phyloP scores from a whole-genome alignment of 2,113 vertebrate genomes.

The Marmota monax region DNA sequence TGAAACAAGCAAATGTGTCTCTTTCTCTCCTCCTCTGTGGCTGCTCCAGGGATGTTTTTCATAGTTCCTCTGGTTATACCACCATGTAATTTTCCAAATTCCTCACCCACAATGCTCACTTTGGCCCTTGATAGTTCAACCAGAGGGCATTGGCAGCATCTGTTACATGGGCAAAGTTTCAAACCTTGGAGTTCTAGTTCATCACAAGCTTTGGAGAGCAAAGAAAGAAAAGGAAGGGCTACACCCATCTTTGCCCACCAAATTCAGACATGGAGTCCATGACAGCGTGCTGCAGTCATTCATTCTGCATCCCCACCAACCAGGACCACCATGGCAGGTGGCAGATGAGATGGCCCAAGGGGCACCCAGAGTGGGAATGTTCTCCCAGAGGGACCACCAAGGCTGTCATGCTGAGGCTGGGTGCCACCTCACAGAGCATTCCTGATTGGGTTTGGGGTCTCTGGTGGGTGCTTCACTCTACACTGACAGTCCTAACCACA shows the following conservation, averaged over 20 bases:
- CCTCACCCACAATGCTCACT: background rate
- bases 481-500: background rate
- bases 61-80: background rate
- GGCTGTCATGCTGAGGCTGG: background rate
- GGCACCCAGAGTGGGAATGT: accelerated
- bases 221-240: background rate
- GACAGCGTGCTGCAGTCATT: too few relatives aligned
- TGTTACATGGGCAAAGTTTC: background rate
- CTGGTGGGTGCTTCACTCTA: background rate
- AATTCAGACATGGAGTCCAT: background rate
- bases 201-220: background rate
- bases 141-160: background rate
- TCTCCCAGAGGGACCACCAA: too few relatives aligned
- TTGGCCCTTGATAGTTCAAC: background rate
- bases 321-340: background rate
- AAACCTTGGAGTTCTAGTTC: background rate
- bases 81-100: background rate
- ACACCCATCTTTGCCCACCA: too few relatives aligned
- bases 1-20: background rate
- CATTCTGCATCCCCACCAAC: background rate
- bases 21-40: background rate
- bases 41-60: background rate
- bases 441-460: too few relatives aligned
- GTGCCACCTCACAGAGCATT: background rate
- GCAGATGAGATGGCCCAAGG: background rate